phyloP scores from a whole-genome alignment of 2,797 vertebrate genomes.

The Erethizon dorsatum region DNA sequence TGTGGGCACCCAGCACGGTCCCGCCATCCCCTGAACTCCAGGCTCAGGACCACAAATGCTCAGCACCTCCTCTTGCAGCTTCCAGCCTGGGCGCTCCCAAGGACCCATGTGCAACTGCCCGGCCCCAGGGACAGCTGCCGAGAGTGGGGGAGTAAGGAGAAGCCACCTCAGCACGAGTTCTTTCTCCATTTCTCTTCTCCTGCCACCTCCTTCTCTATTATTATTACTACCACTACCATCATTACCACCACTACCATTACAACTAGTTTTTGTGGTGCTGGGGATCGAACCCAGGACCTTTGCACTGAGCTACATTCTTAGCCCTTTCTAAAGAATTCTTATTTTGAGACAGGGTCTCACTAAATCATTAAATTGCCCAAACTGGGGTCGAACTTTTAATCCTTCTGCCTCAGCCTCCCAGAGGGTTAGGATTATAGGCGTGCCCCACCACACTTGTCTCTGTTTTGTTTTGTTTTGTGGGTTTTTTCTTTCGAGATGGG shows the following conservation, averaged over 20 bases:
- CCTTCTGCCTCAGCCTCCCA: background rate
- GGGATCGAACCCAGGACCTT: background rate
- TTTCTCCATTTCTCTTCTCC: background rate
- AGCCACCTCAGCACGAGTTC: background rate
- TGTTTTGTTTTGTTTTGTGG: background rate
- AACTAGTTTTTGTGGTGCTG: background rate
- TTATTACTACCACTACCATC: background rate
- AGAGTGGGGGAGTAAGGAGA: background rate
- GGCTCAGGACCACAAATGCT: background rate
- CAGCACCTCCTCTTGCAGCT: fast-evolving
- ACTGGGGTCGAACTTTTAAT: background rate
- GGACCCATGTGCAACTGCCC: too few species aligned
- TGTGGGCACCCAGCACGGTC: background rate
- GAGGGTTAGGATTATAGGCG: too few species aligned
- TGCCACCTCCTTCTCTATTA: background rate
- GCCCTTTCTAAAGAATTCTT: background rate
- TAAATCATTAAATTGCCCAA: background rate
- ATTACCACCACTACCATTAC: background rate
- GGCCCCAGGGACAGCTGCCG: background rate
- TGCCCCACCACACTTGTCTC: background rate
- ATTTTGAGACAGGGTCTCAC: background rate
- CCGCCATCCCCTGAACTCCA: too few species aligned
- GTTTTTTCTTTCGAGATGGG: background rate
- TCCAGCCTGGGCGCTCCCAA: background rate
- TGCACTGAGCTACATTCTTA: background rate